Conservation (phyloP, 2,888 invertebrate genomes). For the Rhabditoides inermis region DNA sequence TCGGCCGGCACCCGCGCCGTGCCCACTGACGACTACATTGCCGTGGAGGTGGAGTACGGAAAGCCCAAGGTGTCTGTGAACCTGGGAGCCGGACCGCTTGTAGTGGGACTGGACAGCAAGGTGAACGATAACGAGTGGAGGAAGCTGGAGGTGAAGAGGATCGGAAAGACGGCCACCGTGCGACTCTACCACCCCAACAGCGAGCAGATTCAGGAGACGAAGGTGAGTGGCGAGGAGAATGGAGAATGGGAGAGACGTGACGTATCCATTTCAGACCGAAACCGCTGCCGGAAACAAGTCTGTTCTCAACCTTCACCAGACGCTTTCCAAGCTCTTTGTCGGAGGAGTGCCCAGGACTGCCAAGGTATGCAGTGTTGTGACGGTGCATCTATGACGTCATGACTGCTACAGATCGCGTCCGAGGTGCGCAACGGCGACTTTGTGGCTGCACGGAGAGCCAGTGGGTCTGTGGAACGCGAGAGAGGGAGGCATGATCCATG, state of each 20-base stretch:
- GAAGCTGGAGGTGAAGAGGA: constrained; percentile 77
- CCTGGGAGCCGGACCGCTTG: constrained; percentile 65
- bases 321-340: constrained; percentile 76
- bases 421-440: constrained; percentile 65
- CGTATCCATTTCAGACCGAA: too few relatives aligned
- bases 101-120: constrained; percentile 22
- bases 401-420: constrained; percentile 49
- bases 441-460: constrained; percentile 78
- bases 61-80: constrained; percentile 79
- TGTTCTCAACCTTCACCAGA: constrained; percentile 81
- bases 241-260: too few relatives aligned
- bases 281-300: constrained; percentile 66
- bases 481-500: constrained; percentile 56
- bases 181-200: constrained; percentile 35
- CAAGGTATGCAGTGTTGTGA: too few relatives aligned
- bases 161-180: constrained; percentile 72
- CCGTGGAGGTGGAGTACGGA: constrained; percentile 68
- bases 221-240: too few relatives aligned
- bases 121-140: constrained; percentile 78
- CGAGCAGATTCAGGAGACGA: constrained; percentile 21
- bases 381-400: too few relatives aligned
- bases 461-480: constrained; percentile 92
- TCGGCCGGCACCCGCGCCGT: constrained; percentile 48
- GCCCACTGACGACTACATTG: constrained; percentile 72
- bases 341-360: constrained; percentile 72